Evolutionary conservation across 92 coral and sea anemone species (phyloP).

Genomic region (Palythoa grandis): DNA sequence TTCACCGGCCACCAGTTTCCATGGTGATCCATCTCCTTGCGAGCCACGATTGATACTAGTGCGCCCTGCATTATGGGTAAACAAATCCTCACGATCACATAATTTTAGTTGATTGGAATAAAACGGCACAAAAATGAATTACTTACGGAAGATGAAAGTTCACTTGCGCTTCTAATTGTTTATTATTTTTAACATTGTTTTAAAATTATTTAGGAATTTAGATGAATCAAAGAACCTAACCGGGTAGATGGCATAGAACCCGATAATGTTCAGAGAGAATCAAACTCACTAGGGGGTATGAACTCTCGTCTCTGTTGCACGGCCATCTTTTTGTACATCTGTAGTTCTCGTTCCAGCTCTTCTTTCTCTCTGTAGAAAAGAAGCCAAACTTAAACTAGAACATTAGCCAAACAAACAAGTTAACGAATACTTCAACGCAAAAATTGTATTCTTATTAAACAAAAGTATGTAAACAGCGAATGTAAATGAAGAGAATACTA

Average conservation of each 20-base stretch:
- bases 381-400: neutral
- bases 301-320: slow-evolving; percentile 72
- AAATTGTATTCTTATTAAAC: too few relatives aligned
- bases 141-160: too few relatives aligned
- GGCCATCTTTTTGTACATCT: slow-evolving; percentile 82
- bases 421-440: neutral
- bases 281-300: slow-evolving; percentile 51
- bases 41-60: slow-evolving; percentile 57
- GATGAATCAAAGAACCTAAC: too few relatives aligned
- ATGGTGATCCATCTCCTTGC: slow-evolving; percentile 69
- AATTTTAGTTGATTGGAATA: too few relatives aligned
- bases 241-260: neutral
- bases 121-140: too few relatives aligned
- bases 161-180: too few relatives aligned
- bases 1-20: slow-evolving; percentile 90
- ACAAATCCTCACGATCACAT: too few relatives aligned
- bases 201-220: too few relatives aligned
- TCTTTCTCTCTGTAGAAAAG: slow-evolving; percentile 68
- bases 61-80: slow-evolving; percentile 62
- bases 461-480: too few relatives aligned
- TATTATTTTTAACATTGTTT: too few relatives aligned
- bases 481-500: too few relatives aligned
- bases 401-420: neutral
- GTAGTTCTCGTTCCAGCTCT: slow-evolving; percentile 69
- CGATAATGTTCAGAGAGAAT: neutral